Evolutionary conservation across 1,140 invertebrate genomes (phyloP).

Genomic region (Drosophila virilis): DNA sequence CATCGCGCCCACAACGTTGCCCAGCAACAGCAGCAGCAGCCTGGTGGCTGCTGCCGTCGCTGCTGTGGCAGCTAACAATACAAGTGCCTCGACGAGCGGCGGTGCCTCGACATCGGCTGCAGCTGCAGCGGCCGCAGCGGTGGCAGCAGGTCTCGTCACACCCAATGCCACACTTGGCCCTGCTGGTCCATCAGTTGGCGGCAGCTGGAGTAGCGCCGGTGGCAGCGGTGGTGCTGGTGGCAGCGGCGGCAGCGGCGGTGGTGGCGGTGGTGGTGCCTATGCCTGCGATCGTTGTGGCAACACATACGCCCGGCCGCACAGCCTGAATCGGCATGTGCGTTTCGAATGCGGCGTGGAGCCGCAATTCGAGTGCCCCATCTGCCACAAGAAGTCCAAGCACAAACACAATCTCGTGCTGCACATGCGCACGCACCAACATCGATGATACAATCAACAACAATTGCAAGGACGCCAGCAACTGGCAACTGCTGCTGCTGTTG

Average conservation of each 20-base stretch:
- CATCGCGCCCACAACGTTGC: background rate
- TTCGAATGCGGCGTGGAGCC: constrained; percentile 88
- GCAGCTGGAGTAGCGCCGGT: constrained; percentile 9
- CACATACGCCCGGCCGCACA: constrained; percentile 86
- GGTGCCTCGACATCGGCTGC: constrained; percentile 71
- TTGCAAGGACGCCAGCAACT: constrained; percentile 70
- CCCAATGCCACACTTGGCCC: constrained; percentile 2
- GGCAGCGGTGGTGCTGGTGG: constrained; percentile 9
- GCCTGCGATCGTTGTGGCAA: constrained; percentile 86
- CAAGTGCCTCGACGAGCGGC: constrained; percentile 49
- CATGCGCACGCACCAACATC: constrained; percentile 86
- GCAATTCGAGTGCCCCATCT: constrained; percentile 86
- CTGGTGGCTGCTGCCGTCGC: constrained; percentile 36
- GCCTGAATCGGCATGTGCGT: constrained; percentile 87
- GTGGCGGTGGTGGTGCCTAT: constrained; percentile 70
- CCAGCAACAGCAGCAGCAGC: constrained; percentile 41
- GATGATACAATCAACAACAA: constrained; percentile 79
- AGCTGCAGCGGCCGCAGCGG: constrained; percentile 46
- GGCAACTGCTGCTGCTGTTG: constrained; percentile 25
- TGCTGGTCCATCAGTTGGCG: constrained; percentile 28
- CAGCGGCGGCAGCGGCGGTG: constrained; percentile 12
- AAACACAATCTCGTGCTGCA: constrained; percentile 86
- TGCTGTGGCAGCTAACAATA: constrained; percentile 45
- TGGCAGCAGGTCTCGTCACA: constrained; percentile 11
- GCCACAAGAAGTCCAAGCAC: constrained; percentile 87